Conservation (phyloP, 2,113 vertebrate genomes). For the pig (Sus scrofa) region T2T-Sscrofa CM000826.6:59229501-59230000, state of each 20-base stretch:
- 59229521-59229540: constrained; percentile 1
- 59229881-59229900: constrained; percentile 9
- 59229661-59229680: constrained; percentile 59
- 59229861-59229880: constrained; percentile 60
- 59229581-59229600: constrained; percentile 47
- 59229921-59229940: constrained; percentile 3
- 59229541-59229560: constrained; percentile 52
- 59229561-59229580: background rate
- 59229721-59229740: constrained; percentile 74
- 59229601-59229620: background rate
- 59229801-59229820: constrained; percentile 60
- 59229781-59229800: constrained; percentile 42
- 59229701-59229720: constrained; percentile 72
- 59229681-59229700: constrained; percentile 70
- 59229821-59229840: constrained; percentile 34
- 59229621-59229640: constrained; percentile 54
- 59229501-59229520: background rate
- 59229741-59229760: constrained; percentile 68
- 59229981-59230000: background rate
- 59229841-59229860: constrained; percentile 62
- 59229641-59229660: constrained; percentile 58
- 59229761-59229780: constrained; percentile 85
- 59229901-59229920: constrained; percentile 74
- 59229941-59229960: constrained; percentile 63
- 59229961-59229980: constrained; percentile 49